Evolutionary conservation across 2,113 vertebrate genomes (phyloP).

Genomic region (Petaurus breviceps): DNA sequence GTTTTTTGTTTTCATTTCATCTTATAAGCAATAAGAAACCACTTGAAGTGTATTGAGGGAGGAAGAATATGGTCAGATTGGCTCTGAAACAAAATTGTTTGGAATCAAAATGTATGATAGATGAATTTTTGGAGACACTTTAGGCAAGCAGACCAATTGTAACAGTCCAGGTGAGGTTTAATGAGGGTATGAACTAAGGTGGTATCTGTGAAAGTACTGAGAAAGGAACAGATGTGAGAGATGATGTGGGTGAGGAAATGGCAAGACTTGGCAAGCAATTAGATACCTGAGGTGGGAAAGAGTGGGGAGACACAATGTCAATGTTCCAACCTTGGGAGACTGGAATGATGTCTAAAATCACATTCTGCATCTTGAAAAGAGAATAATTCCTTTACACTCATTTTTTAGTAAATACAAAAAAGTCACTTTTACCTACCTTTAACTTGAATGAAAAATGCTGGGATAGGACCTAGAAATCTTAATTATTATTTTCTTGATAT

Average conservation of each 20-base stretch:
- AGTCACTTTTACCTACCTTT: background rate
- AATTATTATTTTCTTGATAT: background rate
- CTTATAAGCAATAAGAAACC: background rate
- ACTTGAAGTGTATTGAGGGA: background rate
- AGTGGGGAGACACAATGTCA: background rate
- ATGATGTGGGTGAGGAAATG: background rate
- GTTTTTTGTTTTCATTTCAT: background rate
- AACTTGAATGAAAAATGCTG: background rate
- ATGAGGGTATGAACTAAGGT: background rate
- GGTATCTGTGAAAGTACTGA: background rate
- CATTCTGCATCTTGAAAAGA: too few relatives aligned
- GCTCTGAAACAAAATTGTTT: background rate
- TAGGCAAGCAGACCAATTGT: background rate
- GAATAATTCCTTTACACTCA: background rate
- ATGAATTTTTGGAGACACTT: background rate
- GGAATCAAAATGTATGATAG: background rate
- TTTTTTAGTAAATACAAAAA: background rate
- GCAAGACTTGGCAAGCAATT: background rate
- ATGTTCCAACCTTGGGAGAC: background rate
- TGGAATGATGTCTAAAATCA: too few relatives aligned
- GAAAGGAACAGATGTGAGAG: background rate
- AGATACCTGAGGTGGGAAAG: background rate
- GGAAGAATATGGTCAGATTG: background rate
- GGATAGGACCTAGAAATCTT: background rate
- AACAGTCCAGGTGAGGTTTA: background rate